Conservation (phyloP, 1,140 invertebrate species). For the Hypothenemus hampei region DNA sequence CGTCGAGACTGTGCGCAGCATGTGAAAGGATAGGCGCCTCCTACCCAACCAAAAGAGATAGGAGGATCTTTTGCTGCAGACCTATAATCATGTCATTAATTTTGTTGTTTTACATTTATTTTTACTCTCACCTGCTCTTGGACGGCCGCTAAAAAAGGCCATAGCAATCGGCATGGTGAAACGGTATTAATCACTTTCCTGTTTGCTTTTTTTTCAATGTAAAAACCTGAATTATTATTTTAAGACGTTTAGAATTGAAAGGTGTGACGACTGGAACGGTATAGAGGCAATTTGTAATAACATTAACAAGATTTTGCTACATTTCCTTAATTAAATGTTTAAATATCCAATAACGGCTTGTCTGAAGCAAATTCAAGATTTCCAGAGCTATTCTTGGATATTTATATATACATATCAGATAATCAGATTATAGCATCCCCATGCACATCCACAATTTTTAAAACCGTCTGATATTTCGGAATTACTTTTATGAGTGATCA, state of each 20-base stretch:
- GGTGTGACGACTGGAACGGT: constrained; percentile 8
- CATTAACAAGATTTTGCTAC: no score
- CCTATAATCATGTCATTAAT: constrained; percentile 32
- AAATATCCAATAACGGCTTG: no score
- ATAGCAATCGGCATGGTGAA: constrained; percentile 22
- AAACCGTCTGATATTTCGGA: no score
- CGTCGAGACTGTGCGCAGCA: constrained; percentile 17
- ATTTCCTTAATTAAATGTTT: no score
- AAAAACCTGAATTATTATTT: constrained; percentile 17
- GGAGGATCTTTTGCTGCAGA: constrained; percentile 30
- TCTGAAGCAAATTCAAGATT: no score
- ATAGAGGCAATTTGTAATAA: no score
- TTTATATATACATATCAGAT: no score
- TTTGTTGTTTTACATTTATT: constrained; percentile 32
- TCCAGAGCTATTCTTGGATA: no score
- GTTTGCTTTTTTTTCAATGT: constrained; percentile 18
- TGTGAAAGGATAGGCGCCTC: constrained; percentile 25
- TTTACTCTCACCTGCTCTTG: constrained; percentile 29
- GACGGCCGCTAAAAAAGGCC: constrained; percentile 11
- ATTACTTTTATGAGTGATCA: no score
- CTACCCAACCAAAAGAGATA: constrained; percentile 29
- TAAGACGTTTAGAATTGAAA: constrained; percentile 15
- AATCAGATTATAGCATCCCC: no score
- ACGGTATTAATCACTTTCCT: constrained; percentile 23
- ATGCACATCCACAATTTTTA: no score